A percentile compares a stretch with the other conserved stretches of the same genome.
phyloP scores from a whole-genome alignment of 2,113 vertebrate species.

The Sus scrofa region T2T-Sscrofa CM000820.6:35880501-35881000 shows the following conservation, averaged over 20 bases:
- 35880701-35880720: neutral
- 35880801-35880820: neutral
- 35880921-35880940: neutral
- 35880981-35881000: neutral
- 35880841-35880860: neutral
- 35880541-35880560: neutral
- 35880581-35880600: neutral
- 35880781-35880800: neutral
- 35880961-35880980: neutral
- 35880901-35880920: neutral
- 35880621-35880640: neutral
- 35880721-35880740: conserved; percentile 33
- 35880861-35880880: conserved; percentile 44
- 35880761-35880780: neutral
- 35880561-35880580: too few relatives aligned
- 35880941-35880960: neutral
- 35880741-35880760: neutral
- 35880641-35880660: neutral
- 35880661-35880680: neutral
- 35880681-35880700: neutral
- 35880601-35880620: neutral
- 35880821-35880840: neutral
- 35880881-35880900: neutral
- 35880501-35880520: neutral
- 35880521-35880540: neutral